phyloP scores from a whole-genome alignment of 1,140 invertebrate genomes.

The Scylla paramamosain region DNA sequence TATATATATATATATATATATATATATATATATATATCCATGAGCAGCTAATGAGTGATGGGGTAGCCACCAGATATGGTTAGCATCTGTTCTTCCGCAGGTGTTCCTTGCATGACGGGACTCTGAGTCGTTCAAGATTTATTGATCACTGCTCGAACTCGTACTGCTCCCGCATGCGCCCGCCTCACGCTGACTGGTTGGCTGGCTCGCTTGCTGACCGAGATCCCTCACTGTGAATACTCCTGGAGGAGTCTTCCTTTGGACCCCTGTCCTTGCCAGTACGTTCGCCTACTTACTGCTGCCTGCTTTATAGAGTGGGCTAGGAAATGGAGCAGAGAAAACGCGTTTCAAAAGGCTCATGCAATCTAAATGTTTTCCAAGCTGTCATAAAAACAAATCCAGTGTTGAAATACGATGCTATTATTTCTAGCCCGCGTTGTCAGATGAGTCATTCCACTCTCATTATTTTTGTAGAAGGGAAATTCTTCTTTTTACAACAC shows the following conservation, averaged over 20 bases:
- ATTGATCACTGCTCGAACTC: slow-evolving; percentile 11
- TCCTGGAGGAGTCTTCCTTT: not conserved
- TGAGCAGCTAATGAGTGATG: too few relatives aligned
- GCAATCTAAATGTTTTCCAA: not conserved
- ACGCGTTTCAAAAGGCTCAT: too few relatives aligned
- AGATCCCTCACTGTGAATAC: not conserved
- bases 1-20: not conserved
- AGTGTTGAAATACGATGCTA: not conserved
- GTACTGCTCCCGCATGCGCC: not conserved
- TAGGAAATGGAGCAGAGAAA: too few relatives aligned
- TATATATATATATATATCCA: too few relatives aligned
- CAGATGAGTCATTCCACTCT: not conserved
- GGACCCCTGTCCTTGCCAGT: not conserved
- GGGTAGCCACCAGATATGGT: not conserved
- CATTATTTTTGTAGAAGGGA: not conserved
- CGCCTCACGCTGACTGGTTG: not conserved
- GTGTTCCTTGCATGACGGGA: not conserved
- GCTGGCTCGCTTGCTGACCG: not conserved
- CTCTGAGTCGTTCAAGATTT: not conserved
- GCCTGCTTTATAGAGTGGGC: not conserved
- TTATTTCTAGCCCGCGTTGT: too few relatives aligned
- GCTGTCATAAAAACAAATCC: not conserved
- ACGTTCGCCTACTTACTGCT: not conserved
- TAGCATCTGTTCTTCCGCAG: not conserved
- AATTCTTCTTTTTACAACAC: too few relatives aligned